Base-by-base conservation (phyloP, 2,113 vertebrate genomes). In the Arothron firmamentum region DNA sequence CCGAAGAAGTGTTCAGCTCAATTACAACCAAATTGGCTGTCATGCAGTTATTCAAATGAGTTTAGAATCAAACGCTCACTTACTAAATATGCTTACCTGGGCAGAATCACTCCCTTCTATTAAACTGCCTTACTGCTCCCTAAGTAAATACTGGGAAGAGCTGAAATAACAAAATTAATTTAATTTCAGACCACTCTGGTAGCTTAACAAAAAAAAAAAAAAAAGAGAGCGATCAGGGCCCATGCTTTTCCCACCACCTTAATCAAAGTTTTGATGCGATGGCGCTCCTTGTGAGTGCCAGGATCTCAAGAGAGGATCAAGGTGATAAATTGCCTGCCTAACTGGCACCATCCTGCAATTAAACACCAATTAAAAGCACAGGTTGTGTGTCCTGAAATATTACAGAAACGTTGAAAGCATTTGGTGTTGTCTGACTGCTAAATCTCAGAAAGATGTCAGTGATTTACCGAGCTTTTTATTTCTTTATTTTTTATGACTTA, bases 1-100 rank as follows among this genome's bases (percentile, higher is more conserved):
- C 88, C 10, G 34, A 11, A 38, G 11, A 90, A 89, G 86, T 90
- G 90, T 88, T 90, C 83, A 75, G 83, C 85, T 86, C 85, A 90
- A 90, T 91, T 90, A 91, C 85, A 86, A 73, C 55, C 55, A 89
- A 90, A 91, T 89, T 91, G 88, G 83, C 85, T 87, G 86, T 82
- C 77, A 74, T 71, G 81, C 81, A 84, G 87, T 89, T 90, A 90
- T 91, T 90, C 71, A 90, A 90, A 91, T 91, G 74, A 89, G 84
- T 85, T 88, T 86, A 86, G 77, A 86, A 85, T 88, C 89, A 86
- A 71, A 79, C 52, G 20, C 65, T 66, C 80, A 69, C 72, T 75
- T 83, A 76, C 71, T 80, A 87, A 88, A 91, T 84, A 80, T 81
- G 90, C 89, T 90, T 90, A 90, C 87, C 86, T 89, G 81, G 66